Evolutionary conservation across 1,140 invertebrate species (phyloP), one percentile per base, ranked within the genome.

Genomic region (Chironomus tepperi): DNA sequence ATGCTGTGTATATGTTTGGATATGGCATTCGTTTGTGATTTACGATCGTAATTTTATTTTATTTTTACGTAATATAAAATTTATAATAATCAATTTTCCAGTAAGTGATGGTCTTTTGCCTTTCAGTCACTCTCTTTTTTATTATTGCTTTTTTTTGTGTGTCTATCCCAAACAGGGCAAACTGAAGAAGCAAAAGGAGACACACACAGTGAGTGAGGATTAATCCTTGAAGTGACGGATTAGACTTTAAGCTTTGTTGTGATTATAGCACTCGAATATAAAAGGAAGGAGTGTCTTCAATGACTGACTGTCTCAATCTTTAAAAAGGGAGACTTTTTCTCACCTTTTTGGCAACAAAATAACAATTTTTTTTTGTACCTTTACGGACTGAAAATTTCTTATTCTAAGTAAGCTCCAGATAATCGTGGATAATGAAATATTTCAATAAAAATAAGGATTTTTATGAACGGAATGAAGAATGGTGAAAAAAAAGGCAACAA

Each of bases 51-150:
- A 57, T 57, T n/a, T 57, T n/a, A 34, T 34, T 34, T 34, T 34
- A 34, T 34, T 34, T n/a, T 34, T 34, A 34, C 24, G 24, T 34
- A 57, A 57, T 57, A 57, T 57, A n/a, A 57, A 57, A n/a, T 57
- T 57, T 57, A 57, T 57, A 57, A 57, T 57, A 57, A 57, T 57
- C 47, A 57, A 57, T 57, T 57, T 57, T 57, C 47, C n/a, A 57
- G 47, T 57, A 57, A 57, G 12, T 57, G 47, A 57, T 57, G 47
- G 47, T 57, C 47, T 57, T n/a, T 57, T 57, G 12, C 47, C n/a
- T 9, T 47, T 47, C 1, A 47, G 2, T 10, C 15, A 47, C 43
- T 10, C 8, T 47, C 8, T 47, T 10, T 10, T 10, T 3, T 10
- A 47, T 10, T 57, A 15, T 57, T 57, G 7, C 10, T 47, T 47